Evolutionary conservation across 2,113 vertebrate species (phyloP).

Genomic region (Poeciliopsis occidentalis): DNA sequence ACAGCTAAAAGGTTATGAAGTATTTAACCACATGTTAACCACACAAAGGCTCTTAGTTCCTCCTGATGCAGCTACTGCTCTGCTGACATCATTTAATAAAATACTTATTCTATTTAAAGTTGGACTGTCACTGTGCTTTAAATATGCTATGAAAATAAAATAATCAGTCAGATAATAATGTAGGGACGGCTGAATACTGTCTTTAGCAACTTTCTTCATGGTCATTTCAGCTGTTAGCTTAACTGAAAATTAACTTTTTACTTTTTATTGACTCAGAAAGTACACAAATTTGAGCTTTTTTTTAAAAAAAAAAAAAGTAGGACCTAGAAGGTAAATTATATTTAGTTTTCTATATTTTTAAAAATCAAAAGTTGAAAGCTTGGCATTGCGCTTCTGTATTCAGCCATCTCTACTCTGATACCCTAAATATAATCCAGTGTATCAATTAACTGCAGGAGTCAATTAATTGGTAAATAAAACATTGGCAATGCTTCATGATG

Average conservation of each 20-base stretch:
- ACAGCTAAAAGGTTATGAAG: no score
- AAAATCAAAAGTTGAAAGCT: background rate
- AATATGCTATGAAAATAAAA: background rate
- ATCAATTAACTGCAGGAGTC: background rate
- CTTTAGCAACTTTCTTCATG: background rate
- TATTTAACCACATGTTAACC: no score
- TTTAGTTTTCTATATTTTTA: background rate
- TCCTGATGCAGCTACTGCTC: no score
- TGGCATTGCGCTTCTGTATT: background rate
- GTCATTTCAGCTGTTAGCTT: background rate
- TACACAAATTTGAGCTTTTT: background rate
- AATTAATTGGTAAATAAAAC: background rate
- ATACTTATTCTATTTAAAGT: background rate
- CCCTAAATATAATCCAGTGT: background rate
- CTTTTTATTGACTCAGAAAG: no score
- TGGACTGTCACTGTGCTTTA: background rate
- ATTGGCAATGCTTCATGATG: background rate
- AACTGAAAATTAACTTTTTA: background rate
- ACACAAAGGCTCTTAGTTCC: no score
- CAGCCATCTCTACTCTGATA: background rate
- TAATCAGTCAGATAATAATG: background rate
- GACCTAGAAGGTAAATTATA: background rate
- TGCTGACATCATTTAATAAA: no score
- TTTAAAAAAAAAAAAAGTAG: background rate
- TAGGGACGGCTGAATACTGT: background rate